Evolutionary conservation across 1,140 invertebrate genomes (phyloP).

Genomic region (Drosophila simulans): DNA sequence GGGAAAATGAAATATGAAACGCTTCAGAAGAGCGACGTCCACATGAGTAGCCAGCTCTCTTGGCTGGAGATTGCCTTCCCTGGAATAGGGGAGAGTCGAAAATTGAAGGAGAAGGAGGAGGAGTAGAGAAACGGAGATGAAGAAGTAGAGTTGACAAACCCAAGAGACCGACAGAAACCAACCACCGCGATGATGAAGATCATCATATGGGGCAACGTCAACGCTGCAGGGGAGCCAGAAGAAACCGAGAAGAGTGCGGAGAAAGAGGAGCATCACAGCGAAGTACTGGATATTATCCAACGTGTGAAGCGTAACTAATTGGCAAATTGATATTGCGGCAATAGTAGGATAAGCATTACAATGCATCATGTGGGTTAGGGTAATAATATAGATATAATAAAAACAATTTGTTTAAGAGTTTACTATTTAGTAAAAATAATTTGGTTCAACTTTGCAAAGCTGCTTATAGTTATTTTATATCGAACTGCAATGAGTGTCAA

Average conservation of each 20-base stretch:
- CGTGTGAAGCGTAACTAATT: conserved; percentile 55
- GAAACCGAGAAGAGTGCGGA: conserved; percentile 5
- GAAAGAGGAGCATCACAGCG: neutral
- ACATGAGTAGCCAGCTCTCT: conserved; percentile 40
- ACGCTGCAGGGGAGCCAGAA: conserved; percentile 40
- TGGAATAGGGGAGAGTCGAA: conserved; percentile 10
- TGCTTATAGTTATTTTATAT: neutral
- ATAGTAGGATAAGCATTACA: conserved; percentile 20
- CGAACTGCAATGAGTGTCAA: neutral
- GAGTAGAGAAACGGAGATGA: neutral
- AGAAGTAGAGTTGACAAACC: conserved; percentile 32
- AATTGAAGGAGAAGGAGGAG: conserved; percentile 9
- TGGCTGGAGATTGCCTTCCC: conserved; percentile 8
- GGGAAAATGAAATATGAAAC: conserved; percentile 75
- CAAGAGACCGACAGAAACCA: conserved; percentile 21
- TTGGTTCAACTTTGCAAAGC: no score
- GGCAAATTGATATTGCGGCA: conserved; percentile 50
- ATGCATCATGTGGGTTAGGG: neutral
- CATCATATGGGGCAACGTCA: conserved; percentile 34
- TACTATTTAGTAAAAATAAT: no score
- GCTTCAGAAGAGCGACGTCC: conserved; percentile 26
- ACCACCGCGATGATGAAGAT: conserved; percentile 44
- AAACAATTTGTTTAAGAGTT: no score
- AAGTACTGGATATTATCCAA: conserved; percentile 27
- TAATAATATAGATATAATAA: no score